Conservation (phyloP, 2,113 vertebrate species). For the Forbesichthys papilliferus region DNA sequence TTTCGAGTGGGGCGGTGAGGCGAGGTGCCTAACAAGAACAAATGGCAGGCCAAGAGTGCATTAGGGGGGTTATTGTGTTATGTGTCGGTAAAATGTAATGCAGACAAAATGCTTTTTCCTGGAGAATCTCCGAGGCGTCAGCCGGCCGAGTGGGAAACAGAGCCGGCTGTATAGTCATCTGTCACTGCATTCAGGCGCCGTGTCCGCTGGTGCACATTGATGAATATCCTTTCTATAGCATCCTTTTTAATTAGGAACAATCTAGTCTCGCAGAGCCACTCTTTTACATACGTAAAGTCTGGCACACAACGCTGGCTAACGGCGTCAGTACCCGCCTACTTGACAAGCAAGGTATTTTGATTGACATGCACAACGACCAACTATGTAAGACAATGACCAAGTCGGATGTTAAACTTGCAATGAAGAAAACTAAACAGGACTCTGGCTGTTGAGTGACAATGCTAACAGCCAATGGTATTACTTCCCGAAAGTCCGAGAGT, state of each 20-base stretch:
- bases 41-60: constrained; percentile 51
- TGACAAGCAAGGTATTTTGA: too few species aligned
- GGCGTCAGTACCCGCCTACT: too few species aligned
- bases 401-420: too few species aligned
- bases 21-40: constrained; percentile 47
- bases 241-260: constrained; percentile 39
- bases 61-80: constrained; percentile 57
- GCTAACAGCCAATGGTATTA: too few species aligned
- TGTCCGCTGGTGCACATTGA: constrained; percentile 16
- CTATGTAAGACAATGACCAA: too few species aligned
- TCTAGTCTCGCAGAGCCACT: background rate
- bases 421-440: too few species aligned
- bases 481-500: too few species aligned
- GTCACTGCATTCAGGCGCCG: constrained; percentile 28
- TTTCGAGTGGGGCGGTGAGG: constrained; percentile 15
- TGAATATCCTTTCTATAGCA: background rate
- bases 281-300: too few species aligned
- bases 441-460: too few species aligned
- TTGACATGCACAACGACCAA: too few species aligned
- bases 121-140: constrained; percentile 47
- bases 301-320: too few species aligned
- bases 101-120: constrained; percentile 50
- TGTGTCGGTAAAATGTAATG: constrained; percentile 45
- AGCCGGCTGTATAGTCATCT: constrained; percentile 21
- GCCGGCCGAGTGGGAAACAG: constrained; percentile 40